These are phyloP conservation scores for Gryllus longicercus DNA, from an alignment of 2,888 invertebrate genomes.

Conservation along the genomic window DNA sequence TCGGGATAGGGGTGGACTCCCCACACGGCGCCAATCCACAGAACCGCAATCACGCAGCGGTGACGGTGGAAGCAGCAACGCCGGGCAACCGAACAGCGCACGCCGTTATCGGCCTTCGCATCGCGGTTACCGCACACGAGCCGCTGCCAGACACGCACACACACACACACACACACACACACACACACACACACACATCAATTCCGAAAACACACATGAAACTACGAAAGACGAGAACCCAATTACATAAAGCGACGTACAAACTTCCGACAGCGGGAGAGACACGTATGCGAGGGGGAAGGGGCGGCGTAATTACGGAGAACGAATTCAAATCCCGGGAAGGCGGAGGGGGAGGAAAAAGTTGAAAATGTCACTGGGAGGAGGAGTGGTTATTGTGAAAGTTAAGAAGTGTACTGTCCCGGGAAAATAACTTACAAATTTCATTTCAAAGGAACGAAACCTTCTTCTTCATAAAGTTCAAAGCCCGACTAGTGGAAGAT, in stretches of 20 bases:
- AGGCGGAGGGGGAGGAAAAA: neutral
- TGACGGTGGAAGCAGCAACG: neutral
- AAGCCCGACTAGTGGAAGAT: slow-evolving; percentile 8
- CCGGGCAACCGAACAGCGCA: neutral
- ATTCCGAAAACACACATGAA: slow-evolving; percentile 17
- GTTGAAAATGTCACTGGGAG: neutral
- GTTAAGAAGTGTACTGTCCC: neutral
- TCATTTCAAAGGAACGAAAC: slow-evolving; percentile 9
- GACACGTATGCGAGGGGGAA: neutral
- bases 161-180: neutral
- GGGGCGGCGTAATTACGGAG: neutral
- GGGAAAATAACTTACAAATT: slow-evolving; percentile 17
- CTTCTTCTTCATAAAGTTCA: slow-evolving; percentile 17
- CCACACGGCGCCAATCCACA: neutral
- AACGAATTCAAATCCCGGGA: neutral
- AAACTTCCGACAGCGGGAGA: neutral
- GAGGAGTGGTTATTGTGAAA: neutral
- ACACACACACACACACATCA: neutral
- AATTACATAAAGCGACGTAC: neutral
- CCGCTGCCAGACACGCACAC: neutral
- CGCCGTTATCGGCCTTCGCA: neutral
- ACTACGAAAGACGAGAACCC: neutral
- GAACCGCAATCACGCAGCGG: neutral
- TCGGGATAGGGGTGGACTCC: too few species aligned
- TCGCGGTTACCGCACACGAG: neutral